Evolutionary conservation across 1,140 invertebrate species (phyloP).

Genomic region (Lucilia cuprina): DNA sequence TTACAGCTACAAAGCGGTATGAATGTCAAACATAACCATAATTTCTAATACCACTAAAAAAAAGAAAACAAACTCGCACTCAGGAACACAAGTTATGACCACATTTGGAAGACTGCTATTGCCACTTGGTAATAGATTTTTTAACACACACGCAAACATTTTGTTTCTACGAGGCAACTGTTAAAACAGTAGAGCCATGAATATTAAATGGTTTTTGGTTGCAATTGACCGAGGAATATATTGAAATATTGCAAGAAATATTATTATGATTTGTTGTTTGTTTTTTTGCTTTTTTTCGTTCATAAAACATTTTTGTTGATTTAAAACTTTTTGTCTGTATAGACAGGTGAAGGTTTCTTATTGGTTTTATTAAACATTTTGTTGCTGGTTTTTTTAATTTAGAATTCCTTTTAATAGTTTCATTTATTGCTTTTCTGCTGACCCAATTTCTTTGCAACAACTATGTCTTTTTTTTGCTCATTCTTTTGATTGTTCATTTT

Average conservation of each 20-base stretch:
- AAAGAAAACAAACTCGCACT: background rate
- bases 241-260: background rate
- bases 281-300: too few relatives aligned
- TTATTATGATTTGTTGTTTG: background rate
- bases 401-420: background rate
- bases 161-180: too few relatives aligned
- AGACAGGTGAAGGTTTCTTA: background rate
- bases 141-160: too few relatives aligned
- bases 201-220: background rate
- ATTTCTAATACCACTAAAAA: background rate
- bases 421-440: background rate
- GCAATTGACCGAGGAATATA: background rate
- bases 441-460: background rate
- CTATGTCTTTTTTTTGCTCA: background rate
- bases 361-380: background rate
- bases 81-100: background rate
- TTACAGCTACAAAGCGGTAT: background rate
- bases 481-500: background rate
- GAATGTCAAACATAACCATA: background rate
- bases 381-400: background rate
- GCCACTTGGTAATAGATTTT: background rate
- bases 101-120: background rate
- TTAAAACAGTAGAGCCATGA: too few relatives aligned
- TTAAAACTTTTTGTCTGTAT: background rate
- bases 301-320: background rate